Percentiles rank a stretch among this genome's conserved stretches.
These are phyloP conservation scores for Rhadina sibilatrix DNA, from an alignment of 2,113 vertebrate genomes.

Conservation along the genomic window DNA sequence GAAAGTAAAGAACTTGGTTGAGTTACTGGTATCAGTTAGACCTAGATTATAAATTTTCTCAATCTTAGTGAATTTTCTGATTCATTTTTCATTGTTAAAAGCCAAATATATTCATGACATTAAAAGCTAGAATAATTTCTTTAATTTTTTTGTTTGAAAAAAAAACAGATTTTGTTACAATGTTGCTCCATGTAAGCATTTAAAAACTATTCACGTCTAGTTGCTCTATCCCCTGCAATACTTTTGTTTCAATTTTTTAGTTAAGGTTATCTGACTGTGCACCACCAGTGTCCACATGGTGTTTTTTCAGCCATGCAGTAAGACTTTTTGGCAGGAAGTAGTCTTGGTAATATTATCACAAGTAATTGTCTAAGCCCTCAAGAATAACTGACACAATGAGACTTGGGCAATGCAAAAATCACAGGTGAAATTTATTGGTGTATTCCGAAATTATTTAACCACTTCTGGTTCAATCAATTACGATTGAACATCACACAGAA, in stretches of 20 bases:
- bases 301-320: background rate
- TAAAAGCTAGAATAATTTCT: background rate
- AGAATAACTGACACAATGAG: background rate
- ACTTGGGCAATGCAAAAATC: background rate
- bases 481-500: background rate
- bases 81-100: background rate
- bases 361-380: background rate
- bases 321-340: background rate
- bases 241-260: background rate
- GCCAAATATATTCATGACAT: background rate
- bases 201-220: background rate
- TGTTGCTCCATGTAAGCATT: background rate
- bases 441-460: background rate
- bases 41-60: background rate
- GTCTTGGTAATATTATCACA: background rate
- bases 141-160: background rate
- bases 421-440: fast-evolving
- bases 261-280: background rate
- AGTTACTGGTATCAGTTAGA: background rate
- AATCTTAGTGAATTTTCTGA: background rate
- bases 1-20: background rate
- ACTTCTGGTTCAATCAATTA: background rate
- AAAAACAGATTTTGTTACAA: background rate
- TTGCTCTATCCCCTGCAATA: background rate
- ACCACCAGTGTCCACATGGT: too few relatives aligned